Evolutionary conservation across 2,888 invertebrate genomes (phyloP), one percentile per base, ranked within the genome.

Genomic region (Heteromyza rotundicornis): DNA sequence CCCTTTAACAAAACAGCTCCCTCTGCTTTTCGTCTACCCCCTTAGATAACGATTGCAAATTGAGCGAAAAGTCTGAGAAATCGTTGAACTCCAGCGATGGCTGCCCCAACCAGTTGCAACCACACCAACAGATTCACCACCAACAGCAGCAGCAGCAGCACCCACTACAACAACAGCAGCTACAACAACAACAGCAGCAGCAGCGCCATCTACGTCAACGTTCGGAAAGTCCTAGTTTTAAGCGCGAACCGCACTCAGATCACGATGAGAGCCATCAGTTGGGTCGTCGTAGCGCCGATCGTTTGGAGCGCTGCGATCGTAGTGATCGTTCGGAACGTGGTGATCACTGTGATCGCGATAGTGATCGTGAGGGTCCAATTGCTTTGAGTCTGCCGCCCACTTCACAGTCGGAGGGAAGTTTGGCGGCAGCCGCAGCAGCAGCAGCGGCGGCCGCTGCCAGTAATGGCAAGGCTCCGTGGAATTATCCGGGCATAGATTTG

Each of bases 401-500:
- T 55, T 84, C 84, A 57, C 83, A 84, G 66, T 71, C 77, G 1
- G 78, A 78, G 60, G 78, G 78, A 10, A 76, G 71, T 22, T 61
- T 78, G 54, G 72, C 70, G 32, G 80, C 78, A 7, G 79, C 77
- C 1, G 80, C 78, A 10, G 70, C 74, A 32, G 76, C 74, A 3
- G 80, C 79, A 8, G 80, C 81, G 24, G 74, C 80, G 0, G 80
- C 81, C 32, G 80, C 78, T 51, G 76, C 80, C 23, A 77, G 76
- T 52, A 76, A 77, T 62, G 85, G 85, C 47, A 88, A 88, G 73
- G 85, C 85, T 49, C 80, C 82, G 20, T 90, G 90, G 90, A 89
- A 88, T 71, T 90, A 90, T 82, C 82, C 88, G 35, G 89, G 89
- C 58, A 85, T 90, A 69, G 94, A 94, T 84, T 89, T 94, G 82